Evolutionary conservation across 2,113 vertebrate genomes (phyloP), one percentile per base, ranked within the genome.

Genomic region (Sarotherodon lohbergeri): DNA sequence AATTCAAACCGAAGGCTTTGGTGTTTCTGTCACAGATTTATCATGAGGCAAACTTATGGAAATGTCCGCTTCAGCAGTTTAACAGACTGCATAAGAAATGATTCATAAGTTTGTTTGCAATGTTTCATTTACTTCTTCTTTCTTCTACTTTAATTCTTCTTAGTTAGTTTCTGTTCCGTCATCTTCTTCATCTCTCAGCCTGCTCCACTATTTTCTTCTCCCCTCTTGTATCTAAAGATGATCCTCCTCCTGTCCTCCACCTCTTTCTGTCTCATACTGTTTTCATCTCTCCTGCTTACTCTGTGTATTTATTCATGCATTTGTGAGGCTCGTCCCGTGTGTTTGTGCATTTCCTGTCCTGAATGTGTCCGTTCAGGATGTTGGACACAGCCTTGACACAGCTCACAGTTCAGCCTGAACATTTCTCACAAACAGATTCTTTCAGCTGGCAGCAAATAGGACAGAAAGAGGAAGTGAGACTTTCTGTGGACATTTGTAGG

Each of bases 381-480:
- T 57, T 46, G 22, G 43, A 32, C 71, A 7, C 43, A 50, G 71
- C 43, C 43, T 76, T 50, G 71, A 78, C 3, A 16, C 73, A n/a
- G 71, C 71, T 50, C 71, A 8, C 71, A 76, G 43, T 78, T 78
- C 71, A 78, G 43, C 24, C 71, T 50, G 9, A 78, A 50, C 1
- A 6, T 78, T 78, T 32, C 24, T 78, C 71, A 78, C 73, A 78
- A 50, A 34, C 16, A 52, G 73, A 78, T 78, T 50, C 73, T 32
- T 78, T 78, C 73, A 78, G 73, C 43, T 76, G 22, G 3, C 79
- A 57, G 79, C 52, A 17, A 22, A 8, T 19, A 50, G 86, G 73
- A 88, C 73, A 68, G 81, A 82, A 81, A 59, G 48, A 80, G 85
- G 90, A 86, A 91, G 57, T 34, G 59, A 84, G 59, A 73, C 9